phyloP scores from a whole-genome alignment of 2,797 vertebrate species.

The Spondyliosoma cantharus region DNA sequence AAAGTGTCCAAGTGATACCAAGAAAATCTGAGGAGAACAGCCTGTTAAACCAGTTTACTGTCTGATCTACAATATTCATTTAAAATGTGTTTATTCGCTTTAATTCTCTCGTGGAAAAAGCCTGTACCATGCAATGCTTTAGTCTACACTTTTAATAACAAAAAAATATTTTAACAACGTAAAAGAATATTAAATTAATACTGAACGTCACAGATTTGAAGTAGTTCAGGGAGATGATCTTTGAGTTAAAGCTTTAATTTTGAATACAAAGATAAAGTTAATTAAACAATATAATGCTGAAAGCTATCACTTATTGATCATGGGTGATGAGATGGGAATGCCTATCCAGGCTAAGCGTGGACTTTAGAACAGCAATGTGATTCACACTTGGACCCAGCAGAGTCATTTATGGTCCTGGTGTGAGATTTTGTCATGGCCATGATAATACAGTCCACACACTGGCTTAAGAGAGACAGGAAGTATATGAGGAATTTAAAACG shows the following conservation, averaged over 20 bases:
- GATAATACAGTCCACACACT: slow-evolving; percentile 73
- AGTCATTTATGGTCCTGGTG: slow-evolving; percentile 75
- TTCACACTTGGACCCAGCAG: slow-evolving; percentile 67
- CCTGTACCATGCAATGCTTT: too few relatives aligned
- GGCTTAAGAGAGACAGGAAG: slow-evolving; percentile 71
- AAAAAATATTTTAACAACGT: neutral
- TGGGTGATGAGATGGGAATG: slow-evolving; percentile 25
- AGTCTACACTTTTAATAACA: neutral
- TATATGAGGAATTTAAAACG: slow-evolving; percentile 81
- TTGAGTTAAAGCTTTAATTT: neutral
- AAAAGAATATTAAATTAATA: neutral
- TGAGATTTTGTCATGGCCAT: slow-evolving; percentile 77
- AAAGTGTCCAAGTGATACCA: slow-evolving; percentile 51
- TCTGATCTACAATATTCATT: slow-evolving; percentile 37
- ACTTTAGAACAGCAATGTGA: slow-evolving; percentile 11
- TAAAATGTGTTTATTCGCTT: slow-evolving; percentile 51
- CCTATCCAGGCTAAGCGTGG: slow-evolving; percentile 14
- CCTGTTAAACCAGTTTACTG: slow-evolving; percentile 54
- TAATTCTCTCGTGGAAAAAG: neutral
- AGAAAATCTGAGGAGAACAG: slow-evolving; percentile 42
- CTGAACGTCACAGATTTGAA: neutral
- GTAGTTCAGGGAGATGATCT: neutral
- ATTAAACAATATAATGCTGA: neutral
- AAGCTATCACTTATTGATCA: slow-evolving; percentile 3
- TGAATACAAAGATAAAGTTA: neutral